A percentile compares a stretch with the other conserved stretches of the same genome.
Evolutionary conservation across 2,113 vertebrate species (phyloP).

Genomic region (Anguilla rostrata): DNA sequence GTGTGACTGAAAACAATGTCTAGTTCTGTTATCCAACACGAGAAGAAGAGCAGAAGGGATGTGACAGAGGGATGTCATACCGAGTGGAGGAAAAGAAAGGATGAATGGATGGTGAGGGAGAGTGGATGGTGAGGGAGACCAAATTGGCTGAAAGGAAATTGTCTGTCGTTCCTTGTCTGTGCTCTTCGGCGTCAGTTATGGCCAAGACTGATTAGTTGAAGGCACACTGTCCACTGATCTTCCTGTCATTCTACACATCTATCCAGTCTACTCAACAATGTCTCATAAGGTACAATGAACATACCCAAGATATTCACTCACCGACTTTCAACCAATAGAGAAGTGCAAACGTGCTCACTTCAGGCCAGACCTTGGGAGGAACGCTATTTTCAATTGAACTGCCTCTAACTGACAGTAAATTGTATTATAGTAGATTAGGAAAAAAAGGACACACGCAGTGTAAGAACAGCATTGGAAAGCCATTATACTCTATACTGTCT

Average conservation of each 20-base stretch:
- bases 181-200: background rate
- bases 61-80: slow-evolving; percentile 36
- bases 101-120: background rate
- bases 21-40: slow-evolving; percentile 68
- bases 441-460: background rate
- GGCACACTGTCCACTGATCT: background rate
- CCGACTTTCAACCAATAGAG: background rate
- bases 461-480: background rate
- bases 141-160: background rate
- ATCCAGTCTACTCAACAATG: background rate
- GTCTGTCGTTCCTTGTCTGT: background rate
- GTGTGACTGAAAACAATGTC: slow-evolving; percentile 43
- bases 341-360: background rate
- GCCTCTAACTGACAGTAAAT: background rate
- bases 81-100: slow-evolving; percentile 1
- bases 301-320: background rate
- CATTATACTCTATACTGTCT: background rate
- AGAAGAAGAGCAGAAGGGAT: slow-evolving; percentile 41
- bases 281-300: background rate
- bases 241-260: background rate
- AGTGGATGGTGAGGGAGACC: background rate
- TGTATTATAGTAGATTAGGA: background rate
- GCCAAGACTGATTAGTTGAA: background rate
- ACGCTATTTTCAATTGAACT: background rate
- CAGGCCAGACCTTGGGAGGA: background rate